Evolutionary conservation across 2,113 vertebrate genomes (phyloP), one percentile per base, ranked within the genome.

Genomic region (Nyctereutes procyonoides): DNA sequence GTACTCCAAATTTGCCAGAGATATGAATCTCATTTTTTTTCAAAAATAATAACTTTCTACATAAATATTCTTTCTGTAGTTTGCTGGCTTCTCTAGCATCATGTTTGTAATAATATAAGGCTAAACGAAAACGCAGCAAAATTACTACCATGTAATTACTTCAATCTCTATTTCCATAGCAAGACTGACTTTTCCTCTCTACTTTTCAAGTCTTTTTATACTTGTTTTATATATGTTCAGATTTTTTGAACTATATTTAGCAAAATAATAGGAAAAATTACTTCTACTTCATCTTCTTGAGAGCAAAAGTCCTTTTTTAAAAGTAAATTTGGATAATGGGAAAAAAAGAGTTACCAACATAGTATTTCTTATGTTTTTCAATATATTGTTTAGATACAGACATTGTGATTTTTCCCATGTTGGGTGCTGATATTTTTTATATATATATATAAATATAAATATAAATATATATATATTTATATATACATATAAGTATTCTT

Each of bases 1-100:
- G 28, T 56, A 74, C 53, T 91, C 58, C 43, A 84, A 87, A 90
- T 38, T 84, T 53, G 16, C 16, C 6, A 77, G 85, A 88, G 76
- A 24, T 16, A 92, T 74, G 79, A 94, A 55, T 93, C 62, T 19
- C 15, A 48, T 28, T 94, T 89, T 93, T 93, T 79, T 79, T 16
- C 71, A 83, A 95, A 86, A 62, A 62, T 43, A 38, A 24, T 11
- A 69, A n/a, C 51, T 73, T 94, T 82, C 48, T 56, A 3, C 22
- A 38, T 38, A 65, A 22, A 32, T 87, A 80, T 60, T 60, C 11
- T 74, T 97, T 84, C 43, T 91, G 38, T 84, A 62, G 26, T 8
- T 77, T 73, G 14, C 28, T 91, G 28, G 53, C 35, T 81, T 77
- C 48, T 60, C 8, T 3, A 38, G 48, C 58, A 63, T 48, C 60